Evolutionary conservation across 2,113 vertebrate species (phyloP).

Genomic region (Trematocara variabile): DNA sequence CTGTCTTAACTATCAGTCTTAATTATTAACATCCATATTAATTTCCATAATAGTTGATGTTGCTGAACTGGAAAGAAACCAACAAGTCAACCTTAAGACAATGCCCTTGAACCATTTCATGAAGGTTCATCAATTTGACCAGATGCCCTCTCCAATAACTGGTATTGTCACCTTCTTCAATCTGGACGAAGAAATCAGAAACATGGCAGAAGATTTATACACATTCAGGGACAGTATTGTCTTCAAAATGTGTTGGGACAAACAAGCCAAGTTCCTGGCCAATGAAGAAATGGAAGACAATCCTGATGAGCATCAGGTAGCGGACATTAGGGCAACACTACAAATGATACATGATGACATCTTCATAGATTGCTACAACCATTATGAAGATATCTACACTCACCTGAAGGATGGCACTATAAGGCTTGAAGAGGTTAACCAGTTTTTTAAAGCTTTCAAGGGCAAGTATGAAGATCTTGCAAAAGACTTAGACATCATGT

Average conservation of each 20-base stretch:
- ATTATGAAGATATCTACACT: slow-evolving; percentile 64
- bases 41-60: slow-evolving; percentile 73
- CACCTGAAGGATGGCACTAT: slow-evolving; percentile 75
- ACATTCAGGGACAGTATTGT: slow-evolving; percentile 74
- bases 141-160: not conserved
- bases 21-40: not conserved
- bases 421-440: slow-evolving; percentile 74
- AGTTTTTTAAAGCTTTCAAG: slow-evolving; percentile 72
- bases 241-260: slow-evolving; percentile 80
- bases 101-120: slow-evolving; percentile 62
- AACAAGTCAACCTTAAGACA: slow-evolving; percentile 47
- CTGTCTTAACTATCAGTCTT: not conserved
- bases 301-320: not conserved
- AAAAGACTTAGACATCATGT: slow-evolving; percentile 71
- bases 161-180: slow-evolving; percentile 65
- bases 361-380: slow-evolving; percentile 58
- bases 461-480: slow-evolving; percentile 70
- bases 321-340: not conserved
- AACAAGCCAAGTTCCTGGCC: slow-evolving; percentile 24
- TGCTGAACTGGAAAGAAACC: slow-evolving; percentile 37
- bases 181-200: slow-evolving; percentile 58
- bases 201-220: slow-evolving; percentile 60
- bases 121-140: slow-evolving; percentile 30
- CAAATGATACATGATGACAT: slow-evolving; percentile 24
- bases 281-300: not conserved